phyloP scores from a whole-genome alignment of 2,888 invertebrate species.

The Noctua janthina region DNA sequence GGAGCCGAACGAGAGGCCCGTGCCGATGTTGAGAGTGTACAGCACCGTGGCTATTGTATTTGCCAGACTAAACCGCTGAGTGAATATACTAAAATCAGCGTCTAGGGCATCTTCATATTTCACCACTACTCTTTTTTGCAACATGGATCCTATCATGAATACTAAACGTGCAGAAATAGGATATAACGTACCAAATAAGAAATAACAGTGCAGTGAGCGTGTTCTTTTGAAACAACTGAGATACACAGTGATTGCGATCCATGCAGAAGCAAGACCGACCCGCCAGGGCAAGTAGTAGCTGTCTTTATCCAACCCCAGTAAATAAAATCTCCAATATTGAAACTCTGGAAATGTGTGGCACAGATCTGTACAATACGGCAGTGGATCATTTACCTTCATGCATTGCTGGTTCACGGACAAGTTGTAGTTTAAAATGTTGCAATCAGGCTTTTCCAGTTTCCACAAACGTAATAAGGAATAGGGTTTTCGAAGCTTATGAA shows the following conservation, averaged over 20 bases:
- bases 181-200: conserved; percentile 70
- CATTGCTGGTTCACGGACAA: conserved; percentile 82
- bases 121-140: conserved; percentile 82
- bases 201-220: conserved; percentile 73
- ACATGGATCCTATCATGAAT: conserved; percentile 81
- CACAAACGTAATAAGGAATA: conserved; percentile 81
- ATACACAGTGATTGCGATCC: conserved; percentile 72
- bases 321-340: conserved; percentile 80
- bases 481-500: conserved; percentile 83
- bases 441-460: conserved; percentile 76
- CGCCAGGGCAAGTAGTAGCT: conserved; percentile 78
- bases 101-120: conserved; percentile 79
- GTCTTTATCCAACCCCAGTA: conserved; percentile 60
- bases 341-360: conserved; percentile 81
- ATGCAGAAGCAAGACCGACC: conserved; percentile 78
- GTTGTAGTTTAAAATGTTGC: conserved; percentile 77
- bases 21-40: conserved; percentile 76
- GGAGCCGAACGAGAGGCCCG: conserved; percentile 78
- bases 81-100: conserved; percentile 73
- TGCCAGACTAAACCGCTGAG: conserved; percentile 65
- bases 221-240: conserved; percentile 77
- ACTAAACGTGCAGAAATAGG: conserved; percentile 74
- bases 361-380: conserved; percentile 74
- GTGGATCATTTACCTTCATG: conserved; percentile 65
- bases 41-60: conserved; percentile 73